These are phyloP conservation scores for Anastatus disparis DNA, from an alignment of 1,140 invertebrate genomes.

Conservation along the genomic window DNA sequence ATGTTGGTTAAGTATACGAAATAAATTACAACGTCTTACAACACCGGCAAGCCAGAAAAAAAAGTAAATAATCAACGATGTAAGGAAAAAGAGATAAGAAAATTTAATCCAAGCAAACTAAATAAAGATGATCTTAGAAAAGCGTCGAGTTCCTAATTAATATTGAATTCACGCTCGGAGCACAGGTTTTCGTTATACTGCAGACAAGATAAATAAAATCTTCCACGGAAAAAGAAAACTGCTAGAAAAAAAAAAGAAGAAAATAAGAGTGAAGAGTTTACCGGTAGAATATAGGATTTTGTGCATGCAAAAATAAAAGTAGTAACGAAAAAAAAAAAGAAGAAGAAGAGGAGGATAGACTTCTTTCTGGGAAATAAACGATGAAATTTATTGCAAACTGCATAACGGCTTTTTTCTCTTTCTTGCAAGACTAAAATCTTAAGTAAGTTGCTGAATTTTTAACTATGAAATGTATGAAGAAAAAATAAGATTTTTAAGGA, in stretches of 20 bases:
- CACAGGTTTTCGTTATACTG: background rate
- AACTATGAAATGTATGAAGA: too few relatives aligned
- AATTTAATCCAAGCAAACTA: background rate
- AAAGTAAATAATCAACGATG: too few relatives aligned
- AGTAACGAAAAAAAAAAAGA: background rate
- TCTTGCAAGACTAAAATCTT: too few relatives aligned
- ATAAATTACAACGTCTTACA: slow-evolving; percentile 16
- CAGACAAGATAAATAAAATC: slow-evolving; percentile 33
- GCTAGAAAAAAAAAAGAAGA: background rate
- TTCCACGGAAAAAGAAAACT: background rate
- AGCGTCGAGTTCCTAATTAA: slow-evolving; percentile 27
- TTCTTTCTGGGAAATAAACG: background rate
- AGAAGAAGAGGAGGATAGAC: background rate
- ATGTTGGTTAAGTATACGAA: background rate
- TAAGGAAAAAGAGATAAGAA: too few relatives aligned
- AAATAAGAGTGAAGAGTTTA: background rate
- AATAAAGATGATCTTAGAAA: background rate
- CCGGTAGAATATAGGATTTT: background rate
- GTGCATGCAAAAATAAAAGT: slow-evolving; percentile 9
- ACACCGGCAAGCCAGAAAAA: too few relatives aligned
- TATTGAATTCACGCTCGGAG: slow-evolving; percentile 15
- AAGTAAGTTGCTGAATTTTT: too few relatives aligned
- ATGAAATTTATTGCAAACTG: background rate
- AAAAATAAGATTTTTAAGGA: too few relatives aligned
- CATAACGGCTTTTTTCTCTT: background rate